These are phyloP conservation scores for Uropetala carovei DNA, from an alignment of 2,888 invertebrate genomes.

Conservation along the genomic window DNA sequence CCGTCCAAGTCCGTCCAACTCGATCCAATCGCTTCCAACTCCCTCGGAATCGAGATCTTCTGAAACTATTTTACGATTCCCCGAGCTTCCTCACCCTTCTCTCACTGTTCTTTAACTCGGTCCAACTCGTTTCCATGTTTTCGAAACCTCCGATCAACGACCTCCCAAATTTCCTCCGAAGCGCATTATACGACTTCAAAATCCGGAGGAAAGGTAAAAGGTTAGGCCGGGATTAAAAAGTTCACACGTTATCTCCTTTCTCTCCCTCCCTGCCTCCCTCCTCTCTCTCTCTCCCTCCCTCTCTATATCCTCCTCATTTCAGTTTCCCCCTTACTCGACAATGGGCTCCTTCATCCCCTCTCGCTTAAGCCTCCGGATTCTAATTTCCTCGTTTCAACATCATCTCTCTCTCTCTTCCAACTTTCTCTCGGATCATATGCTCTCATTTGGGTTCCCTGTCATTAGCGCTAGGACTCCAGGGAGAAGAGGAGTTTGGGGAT, in stretches of 20 bases:
- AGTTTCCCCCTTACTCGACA: neutral
- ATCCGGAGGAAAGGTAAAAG: neutral
- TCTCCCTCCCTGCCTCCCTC: neutral
- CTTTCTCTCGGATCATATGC: neutral
- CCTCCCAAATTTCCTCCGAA: neutral
- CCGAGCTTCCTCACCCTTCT: too few species aligned
- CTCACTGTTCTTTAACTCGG: neutral
- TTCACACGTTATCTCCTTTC: conserved; percentile 7
- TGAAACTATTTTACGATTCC: neutral
- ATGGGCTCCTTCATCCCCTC: conserved; percentile 19
- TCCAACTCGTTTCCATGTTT: neutral
- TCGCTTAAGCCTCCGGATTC: conserved; percentile 7
- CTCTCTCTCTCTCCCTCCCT: neutral
- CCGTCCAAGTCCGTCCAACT: neutral
- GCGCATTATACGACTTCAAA: neutral
- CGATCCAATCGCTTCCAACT: neutral
- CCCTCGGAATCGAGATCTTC: neutral
- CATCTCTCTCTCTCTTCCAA: neutral
- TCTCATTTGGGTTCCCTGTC: conserved; percentile 19
- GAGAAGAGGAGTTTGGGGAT: neutral
- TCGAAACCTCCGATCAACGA: neutral
- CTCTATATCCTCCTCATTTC: conserved; percentile 8
- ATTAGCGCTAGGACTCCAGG: neutral
- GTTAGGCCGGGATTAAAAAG: neutral
- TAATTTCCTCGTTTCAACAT: conserved; percentile 9